These are phyloP conservation scores for Danio tinwini DNA, from an alignment of 2,797 vertebrate genomes.

Conservation along the genomic window DNA sequence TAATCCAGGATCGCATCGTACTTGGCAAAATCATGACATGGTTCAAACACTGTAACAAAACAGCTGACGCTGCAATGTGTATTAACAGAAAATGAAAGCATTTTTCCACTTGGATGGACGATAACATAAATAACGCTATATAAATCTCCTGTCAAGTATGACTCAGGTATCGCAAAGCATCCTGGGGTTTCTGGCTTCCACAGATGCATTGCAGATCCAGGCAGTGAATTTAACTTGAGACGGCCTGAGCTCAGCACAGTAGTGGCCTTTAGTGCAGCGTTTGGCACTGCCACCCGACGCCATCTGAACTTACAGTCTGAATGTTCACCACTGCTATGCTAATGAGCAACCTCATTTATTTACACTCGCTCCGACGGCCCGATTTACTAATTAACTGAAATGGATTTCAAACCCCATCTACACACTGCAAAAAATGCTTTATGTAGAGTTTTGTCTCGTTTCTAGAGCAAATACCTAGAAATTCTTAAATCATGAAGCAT, in stretches of 20 bases:
- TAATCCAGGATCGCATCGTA: no score
- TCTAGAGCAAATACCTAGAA: no score
- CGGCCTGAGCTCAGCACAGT: slow-evolving; percentile 48
- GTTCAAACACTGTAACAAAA: no score
- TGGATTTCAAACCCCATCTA: slow-evolving; percentile 15
- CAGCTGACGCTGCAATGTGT: no score
- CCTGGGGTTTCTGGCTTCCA: not conserved
- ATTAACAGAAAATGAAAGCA: no score
- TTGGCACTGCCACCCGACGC: slow-evolving; percentile 31
- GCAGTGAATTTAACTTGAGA: slow-evolving; percentile 47
- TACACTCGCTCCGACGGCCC: slow-evolving; percentile 23
- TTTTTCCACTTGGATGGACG: no score
- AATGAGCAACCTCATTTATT: slow-evolving; percentile 12
- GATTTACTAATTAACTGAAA: slow-evolving; percentile 29
- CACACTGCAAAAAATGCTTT: no score
- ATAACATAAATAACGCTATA: no score
- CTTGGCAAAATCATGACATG: no score
- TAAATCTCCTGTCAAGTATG: slow-evolving; percentile 4
- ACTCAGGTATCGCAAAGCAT: not conserved
- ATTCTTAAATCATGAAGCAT: no score
- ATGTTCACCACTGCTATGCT: not conserved
- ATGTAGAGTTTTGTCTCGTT: no score
- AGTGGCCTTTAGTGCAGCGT: slow-evolving; percentile 23
- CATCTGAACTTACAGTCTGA: slow-evolving; percentile 11
- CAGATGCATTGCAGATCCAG: slow-evolving; percentile 22